Evolutionary conservation across 1,140 invertebrate genomes (phyloP), one percentile per base, ranked within the genome.

Genomic region (Leguminivora glycinivorella): DNA sequence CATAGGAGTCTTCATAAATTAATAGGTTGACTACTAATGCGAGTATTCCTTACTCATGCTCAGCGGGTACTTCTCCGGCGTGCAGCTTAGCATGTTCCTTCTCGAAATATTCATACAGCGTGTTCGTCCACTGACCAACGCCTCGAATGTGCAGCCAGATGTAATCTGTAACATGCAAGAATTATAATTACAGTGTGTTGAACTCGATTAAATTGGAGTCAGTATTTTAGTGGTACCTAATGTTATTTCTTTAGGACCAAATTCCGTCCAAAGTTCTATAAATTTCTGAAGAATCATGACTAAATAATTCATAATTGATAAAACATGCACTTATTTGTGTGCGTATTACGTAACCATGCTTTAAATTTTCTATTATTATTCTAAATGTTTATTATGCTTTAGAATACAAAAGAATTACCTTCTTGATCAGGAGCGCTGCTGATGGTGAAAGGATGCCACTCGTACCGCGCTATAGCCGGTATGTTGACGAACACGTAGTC

Each of bases 371-470:
- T 12, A 34, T 2, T 34, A 0, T 34, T 34, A 34, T 34, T 34
- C 31, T 34, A 34, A 6, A 10, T 10, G 9, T 34, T 34, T 10
- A 7, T 34, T 34, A 10, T 38, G 10, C 10, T 38, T 38, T 14
- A 38, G 10, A 1, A 38, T 38, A 12, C 12, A 6, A 38, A 14
- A 38, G 10, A 6, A 74, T 82, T 79, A 97, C 97, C 96, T 93
- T 96, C 95, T 86, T 98, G 95, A 92, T 99, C 98, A 0, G 98
- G 98, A 19, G 98, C 97, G 79, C 97, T 98, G 91, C 97, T 98
- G 75, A 99, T 97, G 1, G 98, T 99, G 81, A 99, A 99, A 0
- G 98, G 98, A 94, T 99, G 98, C 98, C 98, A 99, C 91, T 99
- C 98, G 83, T 97, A 98, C 67, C 95, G 95, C 0, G 98, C 97